A percentile compares a stretch with the other conserved stretches of the same genome.
Evolutionary conservation across 2,888 invertebrate genomes (phyloP).

Genomic region (Brenthis daphne): DNA sequence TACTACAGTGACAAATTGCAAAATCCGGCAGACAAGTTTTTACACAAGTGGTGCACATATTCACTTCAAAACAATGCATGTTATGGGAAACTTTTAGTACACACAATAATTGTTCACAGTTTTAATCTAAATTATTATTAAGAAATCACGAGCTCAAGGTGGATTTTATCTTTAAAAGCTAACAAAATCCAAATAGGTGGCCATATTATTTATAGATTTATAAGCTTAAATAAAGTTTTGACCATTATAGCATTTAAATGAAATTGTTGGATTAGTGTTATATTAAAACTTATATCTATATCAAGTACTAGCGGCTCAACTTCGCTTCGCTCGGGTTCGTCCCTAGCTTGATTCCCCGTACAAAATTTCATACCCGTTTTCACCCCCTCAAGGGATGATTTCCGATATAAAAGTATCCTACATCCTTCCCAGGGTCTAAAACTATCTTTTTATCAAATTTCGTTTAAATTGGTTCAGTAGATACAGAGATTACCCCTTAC

Average conservation of each 20-base stretch:
- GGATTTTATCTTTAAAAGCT: constrained; percentile 33
- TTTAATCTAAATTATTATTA: constrained; percentile 60
- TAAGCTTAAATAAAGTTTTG: no score
- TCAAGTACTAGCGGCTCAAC: neutral
- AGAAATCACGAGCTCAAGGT: constrained; percentile 45
- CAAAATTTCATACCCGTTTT: no score
- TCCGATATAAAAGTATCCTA: no score
- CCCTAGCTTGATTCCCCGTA: no score
- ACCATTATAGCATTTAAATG: no score
- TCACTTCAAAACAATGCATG: constrained; percentile 61
- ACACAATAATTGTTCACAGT: constrained; percentile 61
- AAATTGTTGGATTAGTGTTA: neutral
- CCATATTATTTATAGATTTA: no score
- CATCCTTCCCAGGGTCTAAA: no score
- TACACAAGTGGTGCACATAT: constrained; percentile 63
- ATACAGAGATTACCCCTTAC: no score
- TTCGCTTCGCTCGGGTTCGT: no score
- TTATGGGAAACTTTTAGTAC: constrained; percentile 65
- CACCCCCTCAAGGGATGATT: no score
- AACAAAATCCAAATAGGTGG: neutral
- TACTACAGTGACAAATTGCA: constrained; percentile 51
- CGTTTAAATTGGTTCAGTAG: no score
- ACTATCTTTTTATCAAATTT: no score
- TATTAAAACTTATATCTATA: neutral
- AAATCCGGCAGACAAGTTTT: constrained; percentile 63